Conservation (phyloP, 2,797 vertebrate genomes). For the Circus cinereus region DNA sequence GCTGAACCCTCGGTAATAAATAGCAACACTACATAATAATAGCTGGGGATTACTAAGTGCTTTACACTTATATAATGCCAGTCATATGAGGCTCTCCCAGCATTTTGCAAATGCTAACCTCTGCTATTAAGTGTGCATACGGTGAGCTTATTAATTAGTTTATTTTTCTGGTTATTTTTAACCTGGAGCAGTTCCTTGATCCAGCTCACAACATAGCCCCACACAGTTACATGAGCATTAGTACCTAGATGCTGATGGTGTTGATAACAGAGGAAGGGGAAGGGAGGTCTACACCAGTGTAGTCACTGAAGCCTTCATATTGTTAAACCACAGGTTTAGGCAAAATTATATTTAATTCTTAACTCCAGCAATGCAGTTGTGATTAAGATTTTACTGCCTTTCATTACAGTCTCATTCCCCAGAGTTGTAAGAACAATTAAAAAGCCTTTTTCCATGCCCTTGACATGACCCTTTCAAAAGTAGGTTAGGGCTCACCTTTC, state of each 20-base stretch:
- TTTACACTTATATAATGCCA: background rate
- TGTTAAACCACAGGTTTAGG: background rate
- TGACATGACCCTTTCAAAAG: slow-evolving; percentile 57
- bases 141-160: background rate
- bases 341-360: slow-evolving; percentile 17
- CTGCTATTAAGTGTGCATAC: background rate
- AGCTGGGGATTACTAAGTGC: background rate
- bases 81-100: background rate
- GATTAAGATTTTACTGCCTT: slow-evolving; percentile 46
- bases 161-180: slow-evolving; percentile 22
- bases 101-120: slow-evolving; percentile 5
- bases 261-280: background rate
- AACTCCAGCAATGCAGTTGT: background rate
- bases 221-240: background rate
- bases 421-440: slow-evolving; percentile 29
- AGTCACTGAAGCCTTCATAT: background rate
- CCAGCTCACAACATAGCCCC: background rate
- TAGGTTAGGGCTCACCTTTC: slow-evolving; percentile 51
- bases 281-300: background rate
- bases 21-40: background rate
- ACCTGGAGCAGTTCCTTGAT: background rate
- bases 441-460: slow-evolving; percentile 47
- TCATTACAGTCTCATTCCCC: background rate
- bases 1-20: slow-evolving; percentile 35
- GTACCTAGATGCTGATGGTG: background rate